Evolutionary conservation across 2,888 invertebrate species (phyloP), one percentile per base, ranked within the genome.

Genomic region (Epistrophella euchroma): DNA sequence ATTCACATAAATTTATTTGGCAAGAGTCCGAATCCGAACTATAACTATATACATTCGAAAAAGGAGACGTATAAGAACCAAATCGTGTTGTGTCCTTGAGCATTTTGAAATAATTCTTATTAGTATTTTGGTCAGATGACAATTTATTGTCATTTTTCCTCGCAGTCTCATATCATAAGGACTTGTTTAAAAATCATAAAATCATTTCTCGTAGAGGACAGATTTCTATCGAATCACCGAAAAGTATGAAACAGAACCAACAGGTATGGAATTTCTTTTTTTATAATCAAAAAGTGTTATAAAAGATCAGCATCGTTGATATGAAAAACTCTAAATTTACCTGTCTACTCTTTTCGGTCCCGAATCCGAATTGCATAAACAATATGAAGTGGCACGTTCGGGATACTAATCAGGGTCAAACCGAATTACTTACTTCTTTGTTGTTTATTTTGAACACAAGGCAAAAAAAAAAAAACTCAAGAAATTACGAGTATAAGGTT

Each of bases 111-210:
- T 60, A 32, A 15, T 60, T 37, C 71, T 79, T 66, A 75, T 84
- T 84, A 75, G n/a, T 79, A 84, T 84, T 75, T 84, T 71, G 45
- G 22, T 84, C 84, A 79, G 50, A 40, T 58, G 35, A 17, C 25
- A 66, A 71, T 79, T 60, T 79, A 71, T 75, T 58, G 15, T n/a
- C n/a, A 28, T 13, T 2, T 58, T 28, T 35, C 70, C 45, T 40
- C 70, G n/a, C n/a, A 45, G 55, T 37, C 68, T 10, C 11, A 47
- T 5, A 62, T 52, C 9, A 43, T 58, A 40, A 45, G 47, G 56
- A 37, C 11, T 55, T 10, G 4, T 35, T 37, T 28, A 10, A 11
- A 37, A 80, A 74, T 70, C 40, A 77, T 45, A 66, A 73, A 82
- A 72, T 62, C 72, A 62, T 58, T n/a, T 6, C 68, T 78, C 78